Evolutionary conservation across 2,888 invertebrate species (phyloP).

Genomic region (Amblyjoppa fuscipennis): DNA sequence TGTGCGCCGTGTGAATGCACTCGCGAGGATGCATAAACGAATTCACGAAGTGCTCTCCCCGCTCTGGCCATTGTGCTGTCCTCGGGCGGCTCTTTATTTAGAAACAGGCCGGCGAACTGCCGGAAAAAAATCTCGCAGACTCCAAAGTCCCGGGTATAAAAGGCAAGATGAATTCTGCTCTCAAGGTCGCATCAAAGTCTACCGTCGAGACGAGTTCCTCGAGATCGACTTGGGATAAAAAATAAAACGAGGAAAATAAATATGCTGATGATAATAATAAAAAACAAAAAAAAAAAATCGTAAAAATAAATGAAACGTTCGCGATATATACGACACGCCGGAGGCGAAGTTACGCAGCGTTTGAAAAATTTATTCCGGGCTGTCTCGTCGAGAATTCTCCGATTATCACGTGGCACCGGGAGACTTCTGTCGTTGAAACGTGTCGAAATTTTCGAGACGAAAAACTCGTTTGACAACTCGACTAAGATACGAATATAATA

Average conservation of each 20-base stretch:
- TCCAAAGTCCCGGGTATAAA: too few species aligned
- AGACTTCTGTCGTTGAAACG: background rate
- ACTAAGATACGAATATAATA: conserved; percentile 24
- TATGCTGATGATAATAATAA: background rate
- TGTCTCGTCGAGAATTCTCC: conserved; percentile 29
- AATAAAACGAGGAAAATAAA: background rate
- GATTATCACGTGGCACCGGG: conserved; percentile 13
- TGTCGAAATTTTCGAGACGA: conserved; percentile 59
- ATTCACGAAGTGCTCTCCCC: background rate
- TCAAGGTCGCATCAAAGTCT: background rate
- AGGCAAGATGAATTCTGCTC: background rate
- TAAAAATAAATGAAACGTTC: background rate
- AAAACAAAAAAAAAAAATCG: conserved; percentile 4
- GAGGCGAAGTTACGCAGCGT: background rate
- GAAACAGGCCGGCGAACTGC: conserved; percentile 11
- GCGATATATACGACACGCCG: background rate
- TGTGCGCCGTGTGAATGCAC: conserved; percentile 3
- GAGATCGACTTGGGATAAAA: background rate
- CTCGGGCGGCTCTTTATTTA: conserved; percentile 45
- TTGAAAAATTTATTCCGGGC: conserved; percentile 38
- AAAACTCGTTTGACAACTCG: conserved; percentile 63
- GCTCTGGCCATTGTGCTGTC: conserved; percentile 37
- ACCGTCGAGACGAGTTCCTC: background rate
- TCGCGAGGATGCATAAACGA: conserved; percentile 4
- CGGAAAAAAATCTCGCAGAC: background rate